These are phyloP conservation scores for Ophioderma brevispina DNA, from an alignment of 35 echinoderm and acorn worm genomes.

Conservation along the genomic window DNA sequence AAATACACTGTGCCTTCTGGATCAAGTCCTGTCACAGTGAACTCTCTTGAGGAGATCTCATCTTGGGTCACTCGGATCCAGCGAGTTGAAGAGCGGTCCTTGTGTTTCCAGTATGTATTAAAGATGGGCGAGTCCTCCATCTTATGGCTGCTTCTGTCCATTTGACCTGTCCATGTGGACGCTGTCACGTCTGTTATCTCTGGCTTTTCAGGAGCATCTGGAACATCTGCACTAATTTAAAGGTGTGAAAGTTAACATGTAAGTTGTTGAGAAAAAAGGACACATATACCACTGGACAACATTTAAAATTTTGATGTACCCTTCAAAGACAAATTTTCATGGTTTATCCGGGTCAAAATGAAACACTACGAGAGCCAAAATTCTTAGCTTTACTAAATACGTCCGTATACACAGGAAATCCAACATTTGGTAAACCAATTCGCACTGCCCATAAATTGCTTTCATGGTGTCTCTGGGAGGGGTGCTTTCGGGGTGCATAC, in stretches of 20 bases:
- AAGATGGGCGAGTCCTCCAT: constrained; percentile 22
- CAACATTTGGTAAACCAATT: too few relatives aligned
- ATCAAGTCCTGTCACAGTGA: constrained; percentile 59
- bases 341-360: too few relatives aligned
- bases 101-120: constrained; percentile 43
- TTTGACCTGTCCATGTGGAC: not conserved
- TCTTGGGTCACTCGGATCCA: constrained; percentile 45
- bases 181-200: not conserved
- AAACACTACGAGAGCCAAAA: too few relatives aligned
- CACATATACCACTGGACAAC: not conserved
- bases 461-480: too few relatives aligned
- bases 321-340: too few relatives aligned
- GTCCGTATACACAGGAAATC: too few relatives aligned
- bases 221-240: not conserved
- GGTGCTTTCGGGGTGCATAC: too few relatives aligned
- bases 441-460: too few relatives aligned
- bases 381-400: too few relatives aligned
- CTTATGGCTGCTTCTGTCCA: constrained; percentile 30
- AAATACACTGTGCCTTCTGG: constrained; percentile 63
- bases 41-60: constrained; percentile 39
- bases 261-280: not conserved
- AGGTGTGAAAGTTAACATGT: not conserved
- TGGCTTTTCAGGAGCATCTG: not conserved
- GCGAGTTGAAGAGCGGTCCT: constrained; percentile 41
- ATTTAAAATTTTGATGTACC: too few relatives aligned